Percentiles rank a stretch among this genome's conserved stretches.
These are phyloP conservation scores for Elanoides forficatus DNA, from an alignment of 2,113 vertebrate species.

Conservation along the genomic window DNA sequence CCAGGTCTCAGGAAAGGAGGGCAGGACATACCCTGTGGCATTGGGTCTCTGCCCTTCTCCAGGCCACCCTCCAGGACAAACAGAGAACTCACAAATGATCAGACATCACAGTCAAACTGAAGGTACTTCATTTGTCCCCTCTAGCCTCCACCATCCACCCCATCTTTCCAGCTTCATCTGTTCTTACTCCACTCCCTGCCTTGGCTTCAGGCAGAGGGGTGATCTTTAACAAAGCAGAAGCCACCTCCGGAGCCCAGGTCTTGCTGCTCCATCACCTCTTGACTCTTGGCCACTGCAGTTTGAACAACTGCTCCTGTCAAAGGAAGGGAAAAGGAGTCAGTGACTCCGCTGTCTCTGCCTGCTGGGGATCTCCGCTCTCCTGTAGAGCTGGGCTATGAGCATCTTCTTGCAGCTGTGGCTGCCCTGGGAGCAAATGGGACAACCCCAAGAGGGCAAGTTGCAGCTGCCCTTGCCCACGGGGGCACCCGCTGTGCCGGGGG, in stretches of 20 bases:
- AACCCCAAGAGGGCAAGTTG: not conserved
- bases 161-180: not conserved
- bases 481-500: accelerated
- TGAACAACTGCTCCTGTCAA: not conserved
- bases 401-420: not conserved
- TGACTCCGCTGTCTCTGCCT: not conserved
- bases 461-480: no score
- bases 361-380: not conserved
- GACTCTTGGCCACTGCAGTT: not conserved
- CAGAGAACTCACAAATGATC: accelerated
- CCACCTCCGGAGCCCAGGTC: not conserved
- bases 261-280: not conserved
- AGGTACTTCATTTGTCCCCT: not conserved
- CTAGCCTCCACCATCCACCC: not conserved
- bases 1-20: not conserved
- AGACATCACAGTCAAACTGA: not conserved
- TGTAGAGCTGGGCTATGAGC: not conserved
- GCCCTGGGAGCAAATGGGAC: not conserved
- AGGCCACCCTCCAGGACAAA: not conserved
- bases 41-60: accelerated
- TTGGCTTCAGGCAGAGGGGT: not conserved
- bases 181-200: not conserved
- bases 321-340: not conserved
- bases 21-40: accelerated
- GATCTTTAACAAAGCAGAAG: not conserved